Percentiles rank a stretch among this genome's conserved stretches.
These are phyloP conservation scores for Erinaceus europaeus DNA, from an alignment of 2,113 vertebrate species.

Conservation along the genomic window DNA sequence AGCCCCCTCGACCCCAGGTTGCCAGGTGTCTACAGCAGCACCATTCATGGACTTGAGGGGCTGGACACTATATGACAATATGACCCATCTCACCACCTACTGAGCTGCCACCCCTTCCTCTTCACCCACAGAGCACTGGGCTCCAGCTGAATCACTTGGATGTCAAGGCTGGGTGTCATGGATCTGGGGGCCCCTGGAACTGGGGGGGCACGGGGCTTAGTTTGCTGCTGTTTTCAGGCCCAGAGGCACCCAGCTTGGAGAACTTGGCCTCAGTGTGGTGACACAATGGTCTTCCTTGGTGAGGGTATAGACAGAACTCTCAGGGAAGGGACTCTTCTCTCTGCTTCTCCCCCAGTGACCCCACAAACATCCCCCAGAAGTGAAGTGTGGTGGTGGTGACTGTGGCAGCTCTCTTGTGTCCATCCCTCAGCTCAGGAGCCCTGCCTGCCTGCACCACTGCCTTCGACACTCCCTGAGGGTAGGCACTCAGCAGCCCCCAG, in stretches of 20 bases:
- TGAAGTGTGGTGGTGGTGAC: neutral
- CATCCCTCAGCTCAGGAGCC: neutral
- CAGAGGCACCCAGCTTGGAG: neutral
- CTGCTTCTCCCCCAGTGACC: neutral
- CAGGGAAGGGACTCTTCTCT: accelerated
- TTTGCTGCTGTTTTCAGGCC: neutral
- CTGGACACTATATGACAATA: too few relatives aligned
- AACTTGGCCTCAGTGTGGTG: neutral
- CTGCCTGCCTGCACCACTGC: neutral
- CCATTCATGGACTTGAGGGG: neutral
- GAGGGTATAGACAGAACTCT: accelerated
- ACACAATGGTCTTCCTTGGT: too few relatives aligned
- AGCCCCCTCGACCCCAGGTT: neutral
- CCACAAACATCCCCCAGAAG: neutral
- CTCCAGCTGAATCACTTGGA: too few relatives aligned
- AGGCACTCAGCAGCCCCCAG: neutral
- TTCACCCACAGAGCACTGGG: neutral
- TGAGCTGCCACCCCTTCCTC: neutral
- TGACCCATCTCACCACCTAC: too few relatives aligned
- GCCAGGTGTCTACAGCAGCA: neutral
- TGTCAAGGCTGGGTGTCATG: too few relatives aligned
- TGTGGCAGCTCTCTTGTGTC: neutral
- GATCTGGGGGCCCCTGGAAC: too few relatives aligned
- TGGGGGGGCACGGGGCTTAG: too few relatives aligned
- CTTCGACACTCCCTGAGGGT: neutral